A percentile compares a stretch with the other conserved stretches of the same genome.
Conservation (phyloP, 2,113 vertebrate species). For the Rhinogobius similis region DNA sequence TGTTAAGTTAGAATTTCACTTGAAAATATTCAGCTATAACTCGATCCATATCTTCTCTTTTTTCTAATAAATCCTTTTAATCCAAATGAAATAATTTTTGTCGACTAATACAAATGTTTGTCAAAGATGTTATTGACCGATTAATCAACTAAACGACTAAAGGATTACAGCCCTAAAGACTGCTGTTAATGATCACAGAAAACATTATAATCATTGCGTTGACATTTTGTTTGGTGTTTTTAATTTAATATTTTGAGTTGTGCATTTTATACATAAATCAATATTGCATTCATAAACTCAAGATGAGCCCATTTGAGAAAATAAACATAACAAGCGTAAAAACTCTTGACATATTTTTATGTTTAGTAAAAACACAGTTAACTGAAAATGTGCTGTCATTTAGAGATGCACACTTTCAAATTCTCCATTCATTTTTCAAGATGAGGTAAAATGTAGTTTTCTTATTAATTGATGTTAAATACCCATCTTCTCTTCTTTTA, state of each 20-base stretch:
- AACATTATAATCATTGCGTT: no score
- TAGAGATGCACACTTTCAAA: conserved; percentile 9
- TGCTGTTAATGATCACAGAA: no score
- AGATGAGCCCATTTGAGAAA: neutral
- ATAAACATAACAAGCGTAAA: neutral
- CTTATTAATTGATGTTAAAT: conserved; percentile 7
- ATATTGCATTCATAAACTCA: neutral
- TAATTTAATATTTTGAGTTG: neutral
- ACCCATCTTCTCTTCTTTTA: conserved; percentile 9
- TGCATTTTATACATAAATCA: neutral
- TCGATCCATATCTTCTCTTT: no score
- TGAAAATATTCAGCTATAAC: no score
- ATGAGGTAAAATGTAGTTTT: neutral
- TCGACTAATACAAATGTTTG: no score
- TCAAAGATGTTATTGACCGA: no score
- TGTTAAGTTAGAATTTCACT: no score
- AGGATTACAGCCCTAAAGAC: no score
- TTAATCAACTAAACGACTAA: no score
- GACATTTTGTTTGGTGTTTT: neutral
- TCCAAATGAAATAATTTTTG: no score
- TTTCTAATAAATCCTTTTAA: no score
- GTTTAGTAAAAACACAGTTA: neutral
- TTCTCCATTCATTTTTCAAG: conserved; percentile 4
- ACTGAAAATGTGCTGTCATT: conserved; percentile 5
- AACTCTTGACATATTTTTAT: conserved; percentile 9